A percentile compares a stretch with the other conserved stretches of the same genome.
Conservation (phyloP, 2,888 invertebrate genomes). For the Ceratothoa steindachneri region DNA sequence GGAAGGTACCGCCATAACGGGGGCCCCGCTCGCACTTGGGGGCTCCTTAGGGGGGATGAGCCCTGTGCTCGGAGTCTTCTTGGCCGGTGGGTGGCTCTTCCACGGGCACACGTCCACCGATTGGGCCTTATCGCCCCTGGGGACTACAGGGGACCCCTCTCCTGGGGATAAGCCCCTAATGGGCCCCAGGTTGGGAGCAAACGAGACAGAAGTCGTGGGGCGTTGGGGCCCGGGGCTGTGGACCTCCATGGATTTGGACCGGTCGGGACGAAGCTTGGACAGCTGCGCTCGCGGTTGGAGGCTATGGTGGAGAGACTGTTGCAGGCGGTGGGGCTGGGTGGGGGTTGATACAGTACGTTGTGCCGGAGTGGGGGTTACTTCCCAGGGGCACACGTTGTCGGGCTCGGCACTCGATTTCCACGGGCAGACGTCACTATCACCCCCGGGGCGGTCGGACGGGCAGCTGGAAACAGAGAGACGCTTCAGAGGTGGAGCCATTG, state of each 20-base stretch:
- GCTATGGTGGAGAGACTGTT: conserved; percentile 4
- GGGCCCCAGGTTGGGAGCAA: conserved; percentile 26
- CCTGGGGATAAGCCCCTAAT: conserved; percentile 2
- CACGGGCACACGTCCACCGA: conserved; percentile 50
- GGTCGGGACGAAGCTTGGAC: conserved; percentile 31
- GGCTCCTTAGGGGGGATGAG: not conserved
- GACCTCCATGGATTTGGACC: conserved; percentile 44
- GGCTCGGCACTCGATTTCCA: conserved; percentile 55
- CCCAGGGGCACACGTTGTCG: conserved; percentile 45
- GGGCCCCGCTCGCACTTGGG: not conserved
- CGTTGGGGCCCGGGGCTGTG: conserved; percentile 20
- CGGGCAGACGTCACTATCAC: conserved; percentile 56
- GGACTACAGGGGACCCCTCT: conserved; percentile 14
- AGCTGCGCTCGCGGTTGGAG: conserved; percentile 19
- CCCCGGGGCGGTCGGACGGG: not conserved
- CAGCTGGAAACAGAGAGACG: not conserved
- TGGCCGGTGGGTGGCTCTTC: conserved; percentile 47
- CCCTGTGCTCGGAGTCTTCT: conserved; percentile 24
- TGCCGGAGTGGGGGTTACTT: conserved; percentile 20
- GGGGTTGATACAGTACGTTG: not conserved
- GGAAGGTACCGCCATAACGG: not conserved
- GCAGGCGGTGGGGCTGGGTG: not conserved
- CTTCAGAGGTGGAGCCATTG: not conserved
- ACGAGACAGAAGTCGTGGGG: conserved; percentile 17
- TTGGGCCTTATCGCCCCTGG: conserved; percentile 32